A percentile compares a stretch with the other conserved stretches of the same genome.
phyloP scores from a whole-genome alignment of 2,888 invertebrate species.

The Latrodectus elegans region DNA sequence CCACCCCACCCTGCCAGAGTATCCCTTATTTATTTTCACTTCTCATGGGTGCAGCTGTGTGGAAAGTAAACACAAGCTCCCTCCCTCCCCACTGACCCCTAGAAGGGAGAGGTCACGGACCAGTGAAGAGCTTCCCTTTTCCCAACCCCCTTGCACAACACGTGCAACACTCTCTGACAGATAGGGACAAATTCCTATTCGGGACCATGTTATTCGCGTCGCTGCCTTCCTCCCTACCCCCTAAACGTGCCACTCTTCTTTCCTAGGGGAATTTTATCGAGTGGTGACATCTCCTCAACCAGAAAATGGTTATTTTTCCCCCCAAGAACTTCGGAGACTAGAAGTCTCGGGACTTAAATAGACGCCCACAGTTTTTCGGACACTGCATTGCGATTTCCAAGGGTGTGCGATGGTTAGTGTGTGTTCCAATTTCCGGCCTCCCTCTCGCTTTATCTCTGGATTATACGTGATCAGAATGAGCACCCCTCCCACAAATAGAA shows the following conservation, averaged over 20 bases:
- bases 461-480: slow-evolving; percentile 36
- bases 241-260: neutral
- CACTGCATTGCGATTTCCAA: neutral
- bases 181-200: slow-evolving; percentile 65
- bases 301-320: neutral
- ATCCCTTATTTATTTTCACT: neutral
- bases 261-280: slow-evolving; percentile 41
- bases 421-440: slow-evolving; percentile 47
- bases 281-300: slow-evolving; percentile 60
- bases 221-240: slow-evolving; percentile 1
- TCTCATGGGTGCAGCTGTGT: slow-evolving; percentile 53
- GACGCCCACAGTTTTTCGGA: neutral
- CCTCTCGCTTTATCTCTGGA: slow-evolving; percentile 30
- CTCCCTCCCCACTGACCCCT: neutral
- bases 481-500: slow-evolving; percentile 12
- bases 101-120: slow-evolving; percentile 32
- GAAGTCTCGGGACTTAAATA: neutral
- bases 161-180: slow-evolving; percentile 56
- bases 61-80: slow-evolving; percentile 58
- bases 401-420: slow-evolving; percentile 7
- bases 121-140: slow-evolving; percentile 30
- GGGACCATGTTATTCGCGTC: slow-evolving; percentile 63
- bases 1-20: neutral
- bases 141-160: slow-evolving; percentile 48
- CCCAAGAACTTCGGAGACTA: neutral